Percentiles rank a stretch among this genome's conserved stretches.
Evolutionary conservation across 2,797 vertebrate genomes (phyloP).

Genomic region (Myotis myotis): DNA sequence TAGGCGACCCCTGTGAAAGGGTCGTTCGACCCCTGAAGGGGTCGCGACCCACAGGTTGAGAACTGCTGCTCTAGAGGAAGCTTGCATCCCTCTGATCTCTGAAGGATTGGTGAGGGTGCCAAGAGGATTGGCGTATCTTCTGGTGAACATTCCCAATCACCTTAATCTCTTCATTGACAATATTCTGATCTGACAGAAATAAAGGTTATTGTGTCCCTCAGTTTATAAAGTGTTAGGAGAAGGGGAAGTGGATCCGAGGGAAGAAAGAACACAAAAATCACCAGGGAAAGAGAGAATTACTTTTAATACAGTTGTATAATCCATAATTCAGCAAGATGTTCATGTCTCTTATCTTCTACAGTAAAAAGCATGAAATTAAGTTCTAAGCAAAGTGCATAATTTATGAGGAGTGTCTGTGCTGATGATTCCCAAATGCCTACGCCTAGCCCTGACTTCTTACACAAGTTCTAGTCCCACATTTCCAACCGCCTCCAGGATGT

Average conservation of each 20-base stretch:
- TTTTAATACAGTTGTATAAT: constrained; percentile 74
- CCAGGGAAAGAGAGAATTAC: constrained; percentile 51
- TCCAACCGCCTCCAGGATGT: background rate
- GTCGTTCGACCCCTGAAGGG: too few relatives aligned
- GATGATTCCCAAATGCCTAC: constrained; percentile 41
- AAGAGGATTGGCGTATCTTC: background rate
- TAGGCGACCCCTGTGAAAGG: too few relatives aligned
- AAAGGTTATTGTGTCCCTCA: constrained; percentile 33
- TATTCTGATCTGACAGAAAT: constrained; percentile 67
- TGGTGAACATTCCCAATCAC: constrained; percentile 18
- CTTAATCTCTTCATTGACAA: constrained; percentile 48
- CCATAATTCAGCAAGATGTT: constrained; percentile 78
- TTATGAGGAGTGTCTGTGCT: constrained; percentile 61
- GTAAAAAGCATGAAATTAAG: constrained; percentile 74
- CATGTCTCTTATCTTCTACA: constrained; percentile 70
- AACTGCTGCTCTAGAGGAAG: constrained; percentile 28
- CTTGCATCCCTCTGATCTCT: constrained; percentile 48
- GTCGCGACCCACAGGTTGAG: too few relatives aligned
- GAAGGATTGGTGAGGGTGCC: background rate
- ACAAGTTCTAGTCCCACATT: background rate
- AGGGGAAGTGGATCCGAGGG: constrained; percentile 21
- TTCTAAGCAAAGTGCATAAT: constrained; percentile 76
- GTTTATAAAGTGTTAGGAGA: constrained; percentile 41
- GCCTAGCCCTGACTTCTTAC: background rate
- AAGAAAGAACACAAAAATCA: constrained; percentile 62